Base-by-base conservation (phyloP, 2,888 invertebrate genomes). In the Galerucella pusilla region DNA sequence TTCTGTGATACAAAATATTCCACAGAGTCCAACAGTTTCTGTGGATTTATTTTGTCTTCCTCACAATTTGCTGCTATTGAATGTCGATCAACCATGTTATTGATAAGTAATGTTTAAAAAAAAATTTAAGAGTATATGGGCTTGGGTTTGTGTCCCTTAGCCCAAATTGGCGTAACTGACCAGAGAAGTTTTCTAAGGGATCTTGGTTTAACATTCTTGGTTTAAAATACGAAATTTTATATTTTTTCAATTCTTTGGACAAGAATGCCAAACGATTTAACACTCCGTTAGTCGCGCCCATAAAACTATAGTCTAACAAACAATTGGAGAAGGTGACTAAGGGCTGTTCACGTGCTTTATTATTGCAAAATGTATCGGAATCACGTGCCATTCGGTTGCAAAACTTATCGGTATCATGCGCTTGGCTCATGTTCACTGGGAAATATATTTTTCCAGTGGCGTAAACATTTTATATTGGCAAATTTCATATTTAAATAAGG, bases 41-140 rank as follows among this genome's bases (percentile, higher is more conserved):
- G 16, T 10, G 20, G 16, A 20, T 20, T 59, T 11, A 25, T 20
- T 59, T 25, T 25, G 11, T 59, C 20, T 25, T 25, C 0, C 25
- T 59, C 59, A 59, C 25, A 59, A 20, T 59, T 59, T 0, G 25
- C 16, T 20, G 59, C 16, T 6, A 59, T 11, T 59, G 20, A 59
- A 59, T 59, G 59, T 25, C 59, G 59, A 25, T 59, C 11, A 59
- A 59, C 59, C 59, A 59, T 59, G 25, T 59, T 6, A 25, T 59
- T 59, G 7, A 16, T n/a, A 0, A 59, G 25, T 25, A 59, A 16
- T 59, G 59, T 59, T 12, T 60, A 14, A 60, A 60, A 25, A 6
- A 11, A 14, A 28, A 7, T 60, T 60, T 60, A 28, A 60, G 28
- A 4, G 54, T 54, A 16, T 54, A 54, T 6, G 54, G 54, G 54